phyloP scores from a whole-genome alignment of 2,888 invertebrate genomes.

The Troides helena region DNA sequence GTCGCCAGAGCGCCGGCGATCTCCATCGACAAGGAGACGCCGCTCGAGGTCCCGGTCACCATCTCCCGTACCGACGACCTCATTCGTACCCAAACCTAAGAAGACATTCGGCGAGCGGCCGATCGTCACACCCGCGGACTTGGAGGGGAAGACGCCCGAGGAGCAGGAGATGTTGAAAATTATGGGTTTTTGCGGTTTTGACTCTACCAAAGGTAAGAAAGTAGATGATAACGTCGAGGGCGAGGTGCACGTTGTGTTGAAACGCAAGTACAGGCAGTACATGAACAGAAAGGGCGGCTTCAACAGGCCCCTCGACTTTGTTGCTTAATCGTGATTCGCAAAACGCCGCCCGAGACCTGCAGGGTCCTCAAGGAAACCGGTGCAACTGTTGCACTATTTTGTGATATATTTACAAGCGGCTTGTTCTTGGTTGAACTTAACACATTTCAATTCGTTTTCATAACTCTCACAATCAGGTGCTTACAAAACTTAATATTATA shows the following conservation, averaged over 20 bases:
- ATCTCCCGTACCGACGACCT: slow-evolving; percentile 65
- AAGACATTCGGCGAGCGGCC: slow-evolving; percentile 81
- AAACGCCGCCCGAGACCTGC: slow-evolving; percentile 35
- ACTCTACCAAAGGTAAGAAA: slow-evolving; percentile 97
- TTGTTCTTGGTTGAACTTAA: slow-evolving; percentile 35
- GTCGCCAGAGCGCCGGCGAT: slow-evolving; percentile 64
- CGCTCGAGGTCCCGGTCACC: slow-evolving; percentile 50
- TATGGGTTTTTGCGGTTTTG: slow-evolving; percentile 98
- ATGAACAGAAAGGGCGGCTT: slow-evolving; percentile 99
- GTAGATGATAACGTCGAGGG: slow-evolving; percentile 96
- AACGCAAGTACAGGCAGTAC: slow-evolving; percentile 98
- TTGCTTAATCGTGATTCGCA: slow-evolving; percentile 82
- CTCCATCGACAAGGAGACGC: slow-evolving; percentile 51
- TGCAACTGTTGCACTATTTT: slow-evolving; percentile 35
- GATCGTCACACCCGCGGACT: slow-evolving; percentile 88
- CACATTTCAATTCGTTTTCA: not conserved
- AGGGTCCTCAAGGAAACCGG: slow-evolving; percentile 35
- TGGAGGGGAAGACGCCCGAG: slow-evolving; percentile 94
- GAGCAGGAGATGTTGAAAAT: slow-evolving; percentile 96
- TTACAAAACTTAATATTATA: not conserved
- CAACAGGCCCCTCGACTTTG: slow-evolving; percentile 98
- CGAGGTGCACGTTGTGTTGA: slow-evolving; percentile 96
- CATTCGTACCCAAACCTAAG: slow-evolving; percentile 61
- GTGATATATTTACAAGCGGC: slow-evolving; percentile 44
- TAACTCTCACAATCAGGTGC: not conserved